A percentile compares a stretch with the other conserved stretches of the same genome.
Evolutionary conservation across 2,888 invertebrate species (phyloP).

Genomic region (Melipona beecheii): DNA sequence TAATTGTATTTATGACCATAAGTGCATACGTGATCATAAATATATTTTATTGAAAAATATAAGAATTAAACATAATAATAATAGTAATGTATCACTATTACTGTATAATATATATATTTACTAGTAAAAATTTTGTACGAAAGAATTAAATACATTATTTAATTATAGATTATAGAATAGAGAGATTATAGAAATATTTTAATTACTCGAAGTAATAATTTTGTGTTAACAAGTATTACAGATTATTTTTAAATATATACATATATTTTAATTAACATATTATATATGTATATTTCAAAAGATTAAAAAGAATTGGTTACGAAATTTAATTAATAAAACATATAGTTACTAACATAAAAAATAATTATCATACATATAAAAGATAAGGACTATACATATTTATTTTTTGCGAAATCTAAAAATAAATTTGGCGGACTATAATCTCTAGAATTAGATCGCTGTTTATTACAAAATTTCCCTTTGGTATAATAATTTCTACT

Average conservation of each 20-base stretch:
- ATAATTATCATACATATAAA: slow-evolving; percentile 31
- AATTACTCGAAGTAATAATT: slow-evolving; percentile 14
- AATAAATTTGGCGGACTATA: slow-evolving; percentile 79
- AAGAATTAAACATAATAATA: background rate
- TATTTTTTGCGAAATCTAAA: slow-evolving; percentile 81
- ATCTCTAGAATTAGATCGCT: slow-evolving; percentile 79
- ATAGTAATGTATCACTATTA: background rate
- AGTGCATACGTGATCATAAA: background rate
- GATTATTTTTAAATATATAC: slow-evolving; percentile 19
- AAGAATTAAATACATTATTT: background rate
- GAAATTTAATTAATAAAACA: slow-evolving; percentile 21
- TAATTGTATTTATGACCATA: background rate
- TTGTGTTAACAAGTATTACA: slow-evolving; percentile 21
- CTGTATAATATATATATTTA: slow-evolving; percentile 4
- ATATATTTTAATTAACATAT: background rate
- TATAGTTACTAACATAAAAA: slow-evolving; percentile 28
- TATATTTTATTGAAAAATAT: slow-evolving; percentile 18
- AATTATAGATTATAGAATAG: slow-evolving; percentile 7
- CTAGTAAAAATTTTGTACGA: background rate
- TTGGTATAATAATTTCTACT: slow-evolving; percentile 74
- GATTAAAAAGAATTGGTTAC: slow-evolving; percentile 5
- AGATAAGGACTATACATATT: slow-evolving; percentile 60
- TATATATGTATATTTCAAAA: background rate
- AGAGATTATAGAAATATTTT: slow-evolving; percentile 15
- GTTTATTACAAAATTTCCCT: slow-evolving; percentile 78